Evolutionary conservation across 1,140 invertebrate species (phyloP).

Genomic region (Centruroides vittatus): DNA sequence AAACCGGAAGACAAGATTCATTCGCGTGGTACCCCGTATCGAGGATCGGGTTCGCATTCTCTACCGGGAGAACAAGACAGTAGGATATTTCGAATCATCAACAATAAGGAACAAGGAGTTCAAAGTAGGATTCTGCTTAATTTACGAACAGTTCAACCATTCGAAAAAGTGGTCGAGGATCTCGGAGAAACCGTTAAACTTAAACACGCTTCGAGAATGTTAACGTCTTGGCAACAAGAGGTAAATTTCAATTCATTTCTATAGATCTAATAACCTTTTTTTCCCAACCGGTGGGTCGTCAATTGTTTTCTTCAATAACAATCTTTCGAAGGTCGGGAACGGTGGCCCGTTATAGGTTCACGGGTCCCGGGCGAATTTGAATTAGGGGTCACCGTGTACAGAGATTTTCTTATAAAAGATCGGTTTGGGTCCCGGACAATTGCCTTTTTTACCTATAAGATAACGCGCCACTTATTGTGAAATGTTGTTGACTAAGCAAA

Average conservation of each 20-base stretch:
- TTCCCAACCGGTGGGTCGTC: not conserved
- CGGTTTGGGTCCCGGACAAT: too few species aligned
- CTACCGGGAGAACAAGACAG: constrained; percentile 36
- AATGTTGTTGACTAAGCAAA: too few species aligned
- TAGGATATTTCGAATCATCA: constrained; percentile 75
- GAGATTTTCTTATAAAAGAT: too few species aligned
- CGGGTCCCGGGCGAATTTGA: too few species aligned
- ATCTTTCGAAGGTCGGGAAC: not conserved
- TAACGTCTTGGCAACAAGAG: constrained; percentile 76
- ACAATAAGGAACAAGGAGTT: constrained; percentile 63
- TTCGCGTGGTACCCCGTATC: not conserved
- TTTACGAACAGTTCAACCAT: constrained; percentile 75
- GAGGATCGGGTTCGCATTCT: not conserved
- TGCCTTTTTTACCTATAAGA: too few species aligned
- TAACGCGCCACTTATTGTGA: too few species aligned
- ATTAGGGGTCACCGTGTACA: too few species aligned
- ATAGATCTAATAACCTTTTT: too few species aligned
- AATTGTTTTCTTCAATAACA: too few species aligned
- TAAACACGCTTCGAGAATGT: constrained; percentile 71
- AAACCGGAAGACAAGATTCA: not conserved
- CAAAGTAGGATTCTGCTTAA: constrained; percentile 81
- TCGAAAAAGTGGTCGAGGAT: constrained; percentile 83
- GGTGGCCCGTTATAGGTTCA: not conserved
- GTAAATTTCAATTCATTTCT: constrained; percentile 33
- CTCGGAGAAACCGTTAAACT: constrained; percentile 80